Evolutionary conservation across 2,888 invertebrate genomes (phyloP).

Genomic region (Capitulum mitella): DNA sequence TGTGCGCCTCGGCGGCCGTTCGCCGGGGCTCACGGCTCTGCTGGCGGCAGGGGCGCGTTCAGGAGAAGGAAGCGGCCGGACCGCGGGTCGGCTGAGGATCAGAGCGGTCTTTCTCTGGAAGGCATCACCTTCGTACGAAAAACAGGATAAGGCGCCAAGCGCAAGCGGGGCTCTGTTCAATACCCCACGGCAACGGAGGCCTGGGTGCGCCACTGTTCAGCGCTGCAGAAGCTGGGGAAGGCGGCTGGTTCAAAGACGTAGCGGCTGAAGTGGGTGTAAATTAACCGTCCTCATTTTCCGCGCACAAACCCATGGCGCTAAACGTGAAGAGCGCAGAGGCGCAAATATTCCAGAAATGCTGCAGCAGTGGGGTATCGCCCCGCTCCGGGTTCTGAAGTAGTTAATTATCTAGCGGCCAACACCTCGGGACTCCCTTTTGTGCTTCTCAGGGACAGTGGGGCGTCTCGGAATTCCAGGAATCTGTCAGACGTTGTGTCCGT

Average conservation of each 20-base stretch:
- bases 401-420: neutral
- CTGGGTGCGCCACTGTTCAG: neutral
- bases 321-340: neutral
- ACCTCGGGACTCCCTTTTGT: neutral
- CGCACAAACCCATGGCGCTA: neutral
- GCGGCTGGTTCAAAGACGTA: neutral
- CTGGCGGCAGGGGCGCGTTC: neutral
- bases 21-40: neutral
- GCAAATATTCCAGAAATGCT: neutral
- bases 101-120: neutral
- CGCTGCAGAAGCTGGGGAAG: neutral
- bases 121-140: neutral
- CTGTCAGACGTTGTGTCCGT: neutral
- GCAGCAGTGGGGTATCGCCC: neutral
- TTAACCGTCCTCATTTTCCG: neutral
- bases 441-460: neutral
- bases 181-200: neutral
- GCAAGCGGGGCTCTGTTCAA: neutral
- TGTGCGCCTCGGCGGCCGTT: neutral
- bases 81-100: neutral
- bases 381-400: neutral
- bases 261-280: neutral
- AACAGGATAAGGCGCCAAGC: neutral
- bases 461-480: neutral
- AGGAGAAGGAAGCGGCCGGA: no score